phyloP scores from a whole-genome alignment of 2,113 vertebrate species.

The Rattus norvegicus region DNA sequence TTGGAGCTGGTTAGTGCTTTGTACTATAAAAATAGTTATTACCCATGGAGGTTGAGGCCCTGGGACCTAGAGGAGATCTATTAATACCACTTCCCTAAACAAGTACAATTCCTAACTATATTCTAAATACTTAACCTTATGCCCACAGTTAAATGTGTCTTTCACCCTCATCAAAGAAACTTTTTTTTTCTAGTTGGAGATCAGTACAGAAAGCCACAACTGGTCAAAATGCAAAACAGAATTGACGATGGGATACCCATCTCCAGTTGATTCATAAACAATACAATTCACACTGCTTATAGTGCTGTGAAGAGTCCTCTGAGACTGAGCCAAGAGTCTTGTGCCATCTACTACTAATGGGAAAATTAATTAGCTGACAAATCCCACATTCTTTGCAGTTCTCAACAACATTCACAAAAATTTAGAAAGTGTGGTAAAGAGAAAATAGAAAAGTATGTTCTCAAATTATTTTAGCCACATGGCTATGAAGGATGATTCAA shows the following conservation, averaged over 20 bases:
- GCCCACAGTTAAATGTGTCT: neutral
- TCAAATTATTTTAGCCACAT: neutral
- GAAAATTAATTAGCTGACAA: neutral
- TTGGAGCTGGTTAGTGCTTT: neutral
- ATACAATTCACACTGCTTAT: neutral
- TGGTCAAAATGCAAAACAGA: neutral
- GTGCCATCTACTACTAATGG: neutral
- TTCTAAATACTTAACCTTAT: neutral
- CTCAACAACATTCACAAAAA: neutral
- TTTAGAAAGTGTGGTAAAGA: neutral
- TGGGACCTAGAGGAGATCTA: neutral
- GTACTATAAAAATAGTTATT: neutral
- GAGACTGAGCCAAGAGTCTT: neutral
- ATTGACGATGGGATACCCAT: neutral
- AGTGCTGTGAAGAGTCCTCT: neutral
- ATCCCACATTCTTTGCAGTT: neutral
- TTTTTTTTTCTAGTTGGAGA: neutral
- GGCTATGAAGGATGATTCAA: neutral
- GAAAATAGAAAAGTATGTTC: neutral
- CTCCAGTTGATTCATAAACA: too few species aligned
- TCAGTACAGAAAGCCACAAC: neutral
- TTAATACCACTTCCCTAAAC: neutral
- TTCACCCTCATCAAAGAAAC: neutral
- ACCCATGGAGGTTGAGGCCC: neutral
- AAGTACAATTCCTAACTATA: neutral